Evolutionary conservation across 1,140 invertebrate species (phyloP), one percentile per base, ranked within the genome.

Genomic region (Anastrepha ludens): DNA sequence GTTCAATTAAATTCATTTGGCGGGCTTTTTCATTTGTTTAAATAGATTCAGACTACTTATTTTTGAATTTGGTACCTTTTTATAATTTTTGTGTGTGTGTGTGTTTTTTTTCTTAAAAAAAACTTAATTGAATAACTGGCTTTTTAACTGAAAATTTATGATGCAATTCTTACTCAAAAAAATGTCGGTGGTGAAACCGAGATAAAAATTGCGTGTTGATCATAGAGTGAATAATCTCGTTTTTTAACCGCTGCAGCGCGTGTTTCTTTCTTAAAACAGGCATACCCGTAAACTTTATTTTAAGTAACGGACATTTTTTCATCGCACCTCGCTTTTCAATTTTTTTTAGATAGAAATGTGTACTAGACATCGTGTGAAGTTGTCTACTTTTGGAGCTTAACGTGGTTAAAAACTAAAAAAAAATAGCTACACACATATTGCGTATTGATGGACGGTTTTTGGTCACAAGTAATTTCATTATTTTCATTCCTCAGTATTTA

Each of bases 171-270:
- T 50, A 7, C 20, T 55, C 55, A 47, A 5, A 58, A 55, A 47
- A 81, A 47, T 58, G 20, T 67, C 44, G 17, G 15, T 20, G n/a
- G 74, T 50, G n/a, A 58, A 81, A 81, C 74, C 74, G 47, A 81
- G 74, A 81, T 81, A 81, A 81, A 55, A 55, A 55, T 13, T 55
- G 74, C 74, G 74, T 81, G 74, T 81, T 58, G 47, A 81, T 81
- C 55, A 2, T 20, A 9, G 74, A 50, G 74, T 55, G n/a, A 7
- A 17, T 2, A 81, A 5, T 39, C 11, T 39, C 2, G n/a, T 67
- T 67, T 67, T 29, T 67, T 39, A 67, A 8, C 11, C 50, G 11
- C 50, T 55, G 50, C 6, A 15, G 60, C 17, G 9, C 60, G 15
- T 62, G 60, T 55, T 11, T 55, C 60, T 5, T 15, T 62, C 17